Conservation (phyloP, 1,140 invertebrate genomes). For the Tetragnatha versicolor region DNA sequence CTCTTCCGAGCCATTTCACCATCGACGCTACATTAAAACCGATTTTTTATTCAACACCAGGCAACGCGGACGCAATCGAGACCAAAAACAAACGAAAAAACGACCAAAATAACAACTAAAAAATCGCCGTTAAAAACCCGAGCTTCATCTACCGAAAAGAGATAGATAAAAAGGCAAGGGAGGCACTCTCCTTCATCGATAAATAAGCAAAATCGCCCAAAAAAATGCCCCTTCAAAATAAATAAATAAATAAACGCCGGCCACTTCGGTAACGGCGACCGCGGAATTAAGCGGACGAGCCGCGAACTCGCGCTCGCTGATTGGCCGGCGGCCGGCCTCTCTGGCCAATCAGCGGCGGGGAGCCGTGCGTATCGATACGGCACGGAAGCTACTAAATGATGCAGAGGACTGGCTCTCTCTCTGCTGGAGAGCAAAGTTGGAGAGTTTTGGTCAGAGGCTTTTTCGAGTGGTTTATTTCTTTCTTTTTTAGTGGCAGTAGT, state of each 20-base stretch:
- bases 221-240: conserved; percentile 1
- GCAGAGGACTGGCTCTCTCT: conserved; percentile 48
- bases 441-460: too few relatives aligned
- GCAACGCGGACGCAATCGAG: background rate
- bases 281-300: conserved; percentile 50
- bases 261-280: conserved; percentile 7
- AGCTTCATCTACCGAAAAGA: background rate
- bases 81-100: background rate
- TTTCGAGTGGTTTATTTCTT: too few relatives aligned
- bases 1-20: too few relatives aligned
- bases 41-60: conserved; percentile 17
- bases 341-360: conserved; percentile 33
- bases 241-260: background rate
- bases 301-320: conserved; percentile 25
- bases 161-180: conserved; percentile 4
- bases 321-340: conserved; percentile 29
- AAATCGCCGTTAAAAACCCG: too few relatives aligned
- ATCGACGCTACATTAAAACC: conserved; percentile 34
- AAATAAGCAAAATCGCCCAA: conserved; percentile 27
- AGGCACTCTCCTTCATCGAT: background rate
- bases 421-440: conserved; percentile 4
- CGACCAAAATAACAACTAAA: too few relatives aligned
- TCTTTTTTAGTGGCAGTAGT: too few relatives aligned
- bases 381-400: conserved; percentile 51
- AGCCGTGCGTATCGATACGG: conserved; percentile 40